phyloP scores from a whole-genome alignment of 2,797 vertebrate genomes.

The Gymnocypris eckloni region DNA sequence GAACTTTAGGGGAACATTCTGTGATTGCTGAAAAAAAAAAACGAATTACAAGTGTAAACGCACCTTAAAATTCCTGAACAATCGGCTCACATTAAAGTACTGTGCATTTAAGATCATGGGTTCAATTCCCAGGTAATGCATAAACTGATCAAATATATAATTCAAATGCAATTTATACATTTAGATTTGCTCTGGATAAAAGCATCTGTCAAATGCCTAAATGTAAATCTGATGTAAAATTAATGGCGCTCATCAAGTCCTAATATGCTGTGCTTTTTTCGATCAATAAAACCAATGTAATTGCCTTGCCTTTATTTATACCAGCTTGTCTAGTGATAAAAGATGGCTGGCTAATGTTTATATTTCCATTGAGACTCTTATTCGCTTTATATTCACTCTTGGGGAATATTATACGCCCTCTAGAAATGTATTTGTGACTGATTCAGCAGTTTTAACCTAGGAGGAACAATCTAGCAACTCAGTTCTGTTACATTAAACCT shows the following conservation, averaged over 20 bases:
- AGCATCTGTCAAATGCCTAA: neutral
- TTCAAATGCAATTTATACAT: neutral
- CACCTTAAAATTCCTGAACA: neutral
- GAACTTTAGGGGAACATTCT: neutral
- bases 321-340: neutral
- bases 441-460: neutral
- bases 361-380: neutral
- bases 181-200: neutral
- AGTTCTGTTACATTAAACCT: neutral
- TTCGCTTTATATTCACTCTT: neutral
- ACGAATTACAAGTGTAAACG: no score
- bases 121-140: neutral
- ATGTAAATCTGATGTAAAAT: conserved; percentile 6
- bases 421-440: neutral
- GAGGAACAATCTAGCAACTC: neutral
- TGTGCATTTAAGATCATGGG: neutral
- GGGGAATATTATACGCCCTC: neutral
- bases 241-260: neutral
- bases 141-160: neutral
- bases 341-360: conserved; percentile 4
- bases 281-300: neutral
- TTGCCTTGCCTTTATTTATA: neutral
- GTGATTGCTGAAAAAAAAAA: no score
- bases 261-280: neutral
- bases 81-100: neutral